Evolutionary conservation across 2,113 vertebrate genomes (phyloP).

Genomic region (Dolichotis patagonum): DNA sequence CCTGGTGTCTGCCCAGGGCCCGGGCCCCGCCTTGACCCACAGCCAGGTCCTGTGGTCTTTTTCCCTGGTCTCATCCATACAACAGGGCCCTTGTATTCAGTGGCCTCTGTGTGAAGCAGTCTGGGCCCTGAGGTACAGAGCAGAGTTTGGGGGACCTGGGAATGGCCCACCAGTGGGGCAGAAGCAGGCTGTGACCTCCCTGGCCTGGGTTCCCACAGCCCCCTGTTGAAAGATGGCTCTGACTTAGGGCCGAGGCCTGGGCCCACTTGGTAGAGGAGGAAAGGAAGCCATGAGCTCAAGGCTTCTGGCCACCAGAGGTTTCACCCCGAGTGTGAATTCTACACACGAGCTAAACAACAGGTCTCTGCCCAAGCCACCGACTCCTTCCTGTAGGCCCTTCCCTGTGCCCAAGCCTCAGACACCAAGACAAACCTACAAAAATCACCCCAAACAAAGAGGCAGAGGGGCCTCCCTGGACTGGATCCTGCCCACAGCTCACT

Average conservation of each 20-base stretch:
- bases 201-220: rapidly evolving
- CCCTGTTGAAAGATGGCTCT: not conserved
- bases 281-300: not conserved
- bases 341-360: not conserved
- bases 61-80: not conserved
- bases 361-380: rapidly evolving
- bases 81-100: too few species aligned
- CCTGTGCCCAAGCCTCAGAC: not conserved
- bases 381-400: not conserved
- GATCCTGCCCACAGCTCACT: rapidly evolving
- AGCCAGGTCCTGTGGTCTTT: not conserved
- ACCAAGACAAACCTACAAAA: not conserved
- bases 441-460: not conserved
- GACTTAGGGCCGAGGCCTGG: not conserved
- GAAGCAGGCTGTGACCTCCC: not conserved
- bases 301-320: not conserved
- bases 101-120: not conserved
- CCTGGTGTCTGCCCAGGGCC: not conserved
- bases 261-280: not conserved
- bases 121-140: not conserved
- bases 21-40: not conserved
- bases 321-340: not conserved
- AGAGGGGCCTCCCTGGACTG: not conserved
- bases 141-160: not conserved
- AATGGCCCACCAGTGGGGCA: not conserved